Evolutionary conservation across 2,797 vertebrate species (phyloP), one percentile per base, ranked within the genome.

Genomic region (Taeniopygia guttata): DNA sequence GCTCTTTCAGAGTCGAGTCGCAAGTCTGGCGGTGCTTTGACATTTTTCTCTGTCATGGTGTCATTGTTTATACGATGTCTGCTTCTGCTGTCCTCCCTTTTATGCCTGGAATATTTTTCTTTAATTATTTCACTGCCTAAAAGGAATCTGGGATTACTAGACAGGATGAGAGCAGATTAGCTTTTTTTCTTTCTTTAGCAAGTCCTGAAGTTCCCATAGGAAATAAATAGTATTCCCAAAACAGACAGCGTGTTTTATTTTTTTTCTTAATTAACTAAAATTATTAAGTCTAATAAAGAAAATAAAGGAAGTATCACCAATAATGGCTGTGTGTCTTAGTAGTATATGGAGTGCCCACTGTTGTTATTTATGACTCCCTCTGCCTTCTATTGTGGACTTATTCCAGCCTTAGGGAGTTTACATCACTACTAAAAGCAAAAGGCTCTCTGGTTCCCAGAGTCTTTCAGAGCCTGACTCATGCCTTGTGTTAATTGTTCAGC

Each of bases 381-480:
- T 97, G 98, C 97, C 97, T 98, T 98, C 97, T 97, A 97, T 97
- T 98, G 96, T 97, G 97, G 98, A 97, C 95, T 97, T 97, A 96
- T 91, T 98, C 97, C 98, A 98, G 97, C 98, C 97, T 97, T 97
- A 97, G 97, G 97, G 97, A 98, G 98, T 98, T 98, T 98, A 98
- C 97, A 98, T 99, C 98, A 98, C 98, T 98, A 95, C 95, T 96
- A 97, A 97, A 96, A 98, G 97, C 98, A 98, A 97, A 98, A 98
- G 97, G 96, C 97, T 98, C 96, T 97, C 97, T 96, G 84, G 98
- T 99, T 99, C 98, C 98, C 98, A 98, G 98, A 98, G 97, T 97
- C 96, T 97, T 98, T 98, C 97, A 98, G 96, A 96, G 97, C 96
- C 98, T 98, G 97, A 98, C 98, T 98, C 98, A 98, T 95, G 97